Evolutionary conservation across 2,888 invertebrate genomes (phyloP), one percentile per base, ranked within the genome.

Genomic region (Andrena marginata): DNA sequence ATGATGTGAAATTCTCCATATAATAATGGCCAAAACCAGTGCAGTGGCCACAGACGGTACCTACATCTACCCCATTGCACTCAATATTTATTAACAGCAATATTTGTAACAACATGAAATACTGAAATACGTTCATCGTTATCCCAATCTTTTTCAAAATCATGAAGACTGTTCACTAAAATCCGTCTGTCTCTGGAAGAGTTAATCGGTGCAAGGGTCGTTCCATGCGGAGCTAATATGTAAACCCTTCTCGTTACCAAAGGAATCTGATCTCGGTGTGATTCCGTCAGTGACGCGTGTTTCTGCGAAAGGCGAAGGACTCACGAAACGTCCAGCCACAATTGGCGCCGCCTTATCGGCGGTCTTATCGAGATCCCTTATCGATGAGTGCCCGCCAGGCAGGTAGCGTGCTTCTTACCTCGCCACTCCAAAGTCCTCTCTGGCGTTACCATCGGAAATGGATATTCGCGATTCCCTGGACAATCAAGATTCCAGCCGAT

Each of bases 401-500:
- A 81, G 80, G 80, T 85, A 81, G 85, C 85, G 85, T 85, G 87
- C 76, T 85, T 54, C 80, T 87, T 77, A 75, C 59, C 16, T 78
- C 65, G 70, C 75, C 77, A 75, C 59, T 79, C 71, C 75, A 48
- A 79, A 84, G 80, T 84, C 85, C 80, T 77, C 73, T 33, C 67
- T 65, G 69, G 59, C 60, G 74, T 78, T 81, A 83, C 64, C 56
- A 75, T 74, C 79, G 81, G 81, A 84, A 81, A 77, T 74, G 70
- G 80, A 71, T 87, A 77, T 74, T 84, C 51, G 84, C 86, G 77
- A 87, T 85, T 85, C 81, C 69, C 63, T 74, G 64, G 73, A 76
- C 83, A 81, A 87, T 87, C 83, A 75, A 81, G 87, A 87, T 87
- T 80, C 77, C 51, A 23, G 59, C 54, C 68, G 77, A 87, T 87